Base-by-base conservation (phyloP, 2,888 invertebrate species). In the Rhagonycha fulva region DNA sequence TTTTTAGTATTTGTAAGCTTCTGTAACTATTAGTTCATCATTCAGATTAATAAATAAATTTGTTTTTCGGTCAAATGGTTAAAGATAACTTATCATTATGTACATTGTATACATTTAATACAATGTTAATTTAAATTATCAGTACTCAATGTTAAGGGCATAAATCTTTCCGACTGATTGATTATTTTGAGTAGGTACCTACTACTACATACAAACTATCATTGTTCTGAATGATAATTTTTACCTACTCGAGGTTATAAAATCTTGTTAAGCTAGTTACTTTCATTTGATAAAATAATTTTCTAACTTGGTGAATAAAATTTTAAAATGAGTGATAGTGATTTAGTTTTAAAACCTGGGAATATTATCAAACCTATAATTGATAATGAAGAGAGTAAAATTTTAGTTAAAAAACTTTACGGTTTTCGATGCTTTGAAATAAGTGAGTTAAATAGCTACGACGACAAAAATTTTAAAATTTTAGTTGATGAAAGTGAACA, bases 381-480 rank as follows among this genome's bases (percentile, higher is more conserved):
- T 30, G 89, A 89, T 80, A 84, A 88, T 7, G 89, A 91, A 0
- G 87, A 86, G 0, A 92, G 91, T 0, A 88, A 88, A 72, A 86
- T 89, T 0, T 85, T 94, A 1, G 89, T 90, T 0, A 87, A 90
- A 74, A 86, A 90, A 4, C 87, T 93, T 0, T 95, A 93, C 84
- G 93, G 93, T 1, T 87, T 94, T 26, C 88, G 89, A 1, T 91
- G 91, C 2, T 84, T 86, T 1, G 89, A 88, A 47, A 88, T 94
- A 23, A 87, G 85, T 0, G 92, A 93, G 82, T 88, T 95, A 5
- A 92, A 93, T 79, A 93, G 94, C 1, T 96, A 95, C 84, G 95
- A 95, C 82, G 96, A 96, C 86, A 92, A 90, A 85, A 96, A 95
- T 87, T 95, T 91, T 86, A 91, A 91, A 83, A 88, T 95, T 11